Percentiles rank a stretch among this genome's conserved stretches.
Conservation (phyloP, 2,113 vertebrate genomes). For the Synodontis membranacea region DNA sequence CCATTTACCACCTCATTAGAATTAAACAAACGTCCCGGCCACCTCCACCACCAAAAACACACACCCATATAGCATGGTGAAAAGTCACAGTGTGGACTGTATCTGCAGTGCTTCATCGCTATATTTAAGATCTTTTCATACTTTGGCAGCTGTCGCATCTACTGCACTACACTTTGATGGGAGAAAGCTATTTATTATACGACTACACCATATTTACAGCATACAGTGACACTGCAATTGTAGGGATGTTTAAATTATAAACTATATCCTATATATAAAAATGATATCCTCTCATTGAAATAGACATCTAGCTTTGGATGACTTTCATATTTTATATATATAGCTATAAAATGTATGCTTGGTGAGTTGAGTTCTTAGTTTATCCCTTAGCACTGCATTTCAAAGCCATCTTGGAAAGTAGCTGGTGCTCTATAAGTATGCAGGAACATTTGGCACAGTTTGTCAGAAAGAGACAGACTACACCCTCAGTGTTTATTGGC, state of each 20-base stretch:
- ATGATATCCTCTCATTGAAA: neutral
- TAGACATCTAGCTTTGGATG: slow-evolving; percentile 7
- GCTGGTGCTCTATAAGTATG: slow-evolving; percentile 15
- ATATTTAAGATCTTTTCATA: slow-evolving; percentile 26
- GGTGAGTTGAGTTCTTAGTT: neutral
- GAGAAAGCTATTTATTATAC: slow-evolving; percentile 2
- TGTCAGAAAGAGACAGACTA: slow-evolving; percentile 22
- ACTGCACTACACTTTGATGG: slow-evolving; percentile 1
- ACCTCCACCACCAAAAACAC: slow-evolving; percentile 8
- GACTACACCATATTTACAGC: neutral
- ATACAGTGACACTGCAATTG: neutral
- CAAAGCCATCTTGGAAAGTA: slow-evolving; percentile 9
- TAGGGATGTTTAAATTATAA: slow-evolving; percentile 14
- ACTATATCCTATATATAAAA: too few species aligned
- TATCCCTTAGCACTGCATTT: slow-evolving; percentile 13
- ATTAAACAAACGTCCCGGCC: slow-evolving; percentile 33
- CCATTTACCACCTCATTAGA: slow-evolving; percentile 45
- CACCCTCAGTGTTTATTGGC: slow-evolving; percentile 43
- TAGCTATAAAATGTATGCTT: slow-evolving; percentile 18
- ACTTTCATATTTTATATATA: slow-evolving; percentile 28
- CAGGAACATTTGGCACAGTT: slow-evolving; percentile 32
- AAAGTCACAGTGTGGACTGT: neutral
- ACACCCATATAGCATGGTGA: slow-evolving; percentile 4
- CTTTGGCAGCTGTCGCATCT: slow-evolving; percentile 21
- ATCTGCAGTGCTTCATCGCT: neutral